Percentiles rank a stretch among this genome's conserved stretches.
These are phyloP conservation scores for Nyleta sp. DNA, from an alignment of 2,888 invertebrate genomes.

Conservation along the genomic window DNA sequence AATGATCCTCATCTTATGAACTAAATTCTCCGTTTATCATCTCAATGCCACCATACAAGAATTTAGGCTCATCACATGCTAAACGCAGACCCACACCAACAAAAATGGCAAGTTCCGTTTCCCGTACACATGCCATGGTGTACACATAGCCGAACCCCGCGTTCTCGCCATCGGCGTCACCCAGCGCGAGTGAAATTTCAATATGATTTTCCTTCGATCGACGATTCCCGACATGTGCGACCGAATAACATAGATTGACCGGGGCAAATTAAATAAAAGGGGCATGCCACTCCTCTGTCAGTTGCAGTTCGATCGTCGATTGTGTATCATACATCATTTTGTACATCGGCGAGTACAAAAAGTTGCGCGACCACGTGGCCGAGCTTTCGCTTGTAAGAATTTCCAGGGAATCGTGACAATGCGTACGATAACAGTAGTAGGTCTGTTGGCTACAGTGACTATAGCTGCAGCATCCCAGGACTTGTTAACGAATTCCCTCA, in stretches of 20 bases:
- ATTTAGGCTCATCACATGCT: conserved; percentile 42
- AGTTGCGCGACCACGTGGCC: conserved; percentile 63
- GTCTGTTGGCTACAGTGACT: conserved; percentile 85
- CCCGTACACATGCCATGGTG: conserved; percentile 78
- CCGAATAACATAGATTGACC: conserved; percentile 82
- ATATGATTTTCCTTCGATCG: conserved; percentile 81
- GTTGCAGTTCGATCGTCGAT: conserved; percentile 82
- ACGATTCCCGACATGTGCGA: conserved; percentile 80
- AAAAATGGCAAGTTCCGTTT: conserved; percentile 78
- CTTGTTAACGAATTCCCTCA: conserved; percentile 81
- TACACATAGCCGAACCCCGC: conserved; percentile 68
- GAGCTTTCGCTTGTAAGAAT: conserved; percentile 33
- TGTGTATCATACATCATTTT: conserved; percentile 64
- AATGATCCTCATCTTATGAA: too few relatives aligned
- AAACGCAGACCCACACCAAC: conserved; percentile 70
- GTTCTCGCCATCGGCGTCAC: conserved; percentile 60
- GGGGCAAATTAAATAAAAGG: conserved; percentile 82
- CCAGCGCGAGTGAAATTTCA: conserved; percentile 80
- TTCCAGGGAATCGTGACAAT: conserved; percentile 61
- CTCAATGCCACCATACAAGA: conserved; percentile 4
- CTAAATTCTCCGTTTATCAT: too few relatives aligned
- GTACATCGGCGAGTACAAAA: conserved; percentile 39
- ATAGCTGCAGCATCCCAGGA: conserved; percentile 83
- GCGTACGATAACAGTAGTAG: conserved; percentile 71
- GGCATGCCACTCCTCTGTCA: conserved; percentile 81